A percentile compares a stretch with the other conserved stretches of the same genome.
Conservation (phyloP, 2,797 vertebrate genomes). For the Cossypha heuglini region DNA sequence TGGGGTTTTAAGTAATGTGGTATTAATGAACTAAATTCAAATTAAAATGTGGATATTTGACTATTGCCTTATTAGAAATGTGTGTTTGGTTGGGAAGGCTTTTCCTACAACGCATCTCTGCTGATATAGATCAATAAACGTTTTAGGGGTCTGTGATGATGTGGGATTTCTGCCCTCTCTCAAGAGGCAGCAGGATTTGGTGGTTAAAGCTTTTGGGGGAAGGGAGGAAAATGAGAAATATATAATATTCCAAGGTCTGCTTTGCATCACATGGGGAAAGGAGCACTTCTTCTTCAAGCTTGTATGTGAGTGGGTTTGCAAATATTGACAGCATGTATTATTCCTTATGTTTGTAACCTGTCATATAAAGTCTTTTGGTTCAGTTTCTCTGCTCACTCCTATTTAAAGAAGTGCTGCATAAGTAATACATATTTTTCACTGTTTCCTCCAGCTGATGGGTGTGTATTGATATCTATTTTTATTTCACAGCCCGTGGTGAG, state of each 20-base stretch:
- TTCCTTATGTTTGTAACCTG: not conserved
- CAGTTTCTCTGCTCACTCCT: not conserved
- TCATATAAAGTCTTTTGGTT: not conserved
- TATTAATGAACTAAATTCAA: constrained; percentile 13
- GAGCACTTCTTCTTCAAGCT: not conserved
- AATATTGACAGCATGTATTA: not conserved
- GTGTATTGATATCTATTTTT: constrained; percentile 37
- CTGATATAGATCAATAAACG: not conserved
- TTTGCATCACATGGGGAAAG: not conserved
- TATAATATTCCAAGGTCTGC: not conserved
- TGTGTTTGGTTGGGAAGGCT: not conserved
- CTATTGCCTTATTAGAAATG: not conserved
- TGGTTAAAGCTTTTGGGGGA: not conserved
- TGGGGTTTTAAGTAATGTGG: not conserved
- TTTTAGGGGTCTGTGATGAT: not conserved
- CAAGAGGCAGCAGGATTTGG: not conserved
- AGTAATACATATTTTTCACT: constrained; percentile 18
- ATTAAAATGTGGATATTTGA: not conserved
- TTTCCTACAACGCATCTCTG: not conserved
- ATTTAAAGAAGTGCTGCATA: constrained; percentile 2
- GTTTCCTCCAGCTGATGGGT: constrained; percentile 32
- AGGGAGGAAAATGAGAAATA: not conserved
- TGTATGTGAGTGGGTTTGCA: not conserved
- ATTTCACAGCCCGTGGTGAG: not conserved
- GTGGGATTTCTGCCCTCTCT: not conserved